Conservation (phyloP, 53 echinoderm and acorn worm genomes). For the Apostichopus leukothele region DNA sequence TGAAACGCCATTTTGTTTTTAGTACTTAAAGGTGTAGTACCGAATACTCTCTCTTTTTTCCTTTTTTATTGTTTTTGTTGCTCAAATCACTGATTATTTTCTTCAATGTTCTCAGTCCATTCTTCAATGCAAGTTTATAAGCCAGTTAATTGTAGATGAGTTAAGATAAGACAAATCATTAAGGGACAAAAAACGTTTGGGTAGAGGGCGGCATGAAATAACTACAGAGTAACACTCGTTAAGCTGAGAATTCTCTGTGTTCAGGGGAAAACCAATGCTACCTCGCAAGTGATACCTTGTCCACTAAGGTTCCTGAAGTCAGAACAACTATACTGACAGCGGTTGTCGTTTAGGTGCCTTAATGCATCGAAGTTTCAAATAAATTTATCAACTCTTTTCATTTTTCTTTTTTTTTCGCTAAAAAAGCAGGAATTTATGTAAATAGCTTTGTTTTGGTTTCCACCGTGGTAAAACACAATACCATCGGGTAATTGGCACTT, state of each 20-base stretch:
- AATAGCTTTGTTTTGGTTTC: slow-evolving; percentile 47
- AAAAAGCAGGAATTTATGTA: slow-evolving; percentile 48
- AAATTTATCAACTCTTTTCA: slow-evolving; percentile 37
- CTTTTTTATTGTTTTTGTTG: background rate
- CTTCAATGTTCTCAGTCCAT: background rate
- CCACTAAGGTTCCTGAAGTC: slow-evolving; percentile 36
- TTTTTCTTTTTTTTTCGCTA: slow-evolving; percentile 10
- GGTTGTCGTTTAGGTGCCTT: slow-evolving; percentile 43
- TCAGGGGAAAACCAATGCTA: slow-evolving; percentile 43
- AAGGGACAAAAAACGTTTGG: slow-evolving; percentile 30
- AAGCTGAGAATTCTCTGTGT: slow-evolving; percentile 17
- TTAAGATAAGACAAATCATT: background rate
- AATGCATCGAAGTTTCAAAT: slow-evolving; percentile 51
- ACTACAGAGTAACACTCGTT: slow-evolving; percentile 31
- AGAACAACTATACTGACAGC: slow-evolving; percentile 3
- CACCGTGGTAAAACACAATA: slow-evolving; percentile 22
- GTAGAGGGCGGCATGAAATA: slow-evolving; percentile 36
- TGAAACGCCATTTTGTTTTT: too few relatives aligned
- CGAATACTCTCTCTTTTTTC: too few relatives aligned
- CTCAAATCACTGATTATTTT: background rate
- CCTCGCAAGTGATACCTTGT: slow-evolving; percentile 39
- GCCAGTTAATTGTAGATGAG: background rate
- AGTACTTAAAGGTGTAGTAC: too few relatives aligned
- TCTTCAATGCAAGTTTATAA: slow-evolving; percentile 7
- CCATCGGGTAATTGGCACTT: slow-evolving; percentile 11